These are phyloP conservation scores for Acomys russatus DNA, from an alignment of 2,797 vertebrate species.

Conservation along the genomic window DNA sequence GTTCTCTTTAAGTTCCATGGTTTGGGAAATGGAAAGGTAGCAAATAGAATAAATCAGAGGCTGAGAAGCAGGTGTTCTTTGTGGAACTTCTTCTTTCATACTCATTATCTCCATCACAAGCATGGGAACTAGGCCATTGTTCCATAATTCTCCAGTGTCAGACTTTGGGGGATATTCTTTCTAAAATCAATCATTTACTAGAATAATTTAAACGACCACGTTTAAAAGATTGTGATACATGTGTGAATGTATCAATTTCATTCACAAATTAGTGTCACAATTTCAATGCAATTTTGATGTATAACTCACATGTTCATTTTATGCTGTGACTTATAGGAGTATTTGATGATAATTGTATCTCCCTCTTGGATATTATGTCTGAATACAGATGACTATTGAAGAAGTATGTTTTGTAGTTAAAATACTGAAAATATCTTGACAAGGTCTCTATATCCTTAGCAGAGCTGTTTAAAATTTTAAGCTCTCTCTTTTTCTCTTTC, in stretches of 20 bases:
- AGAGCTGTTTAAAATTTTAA: neutral
- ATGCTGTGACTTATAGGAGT: neutral
- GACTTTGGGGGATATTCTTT: neutral
- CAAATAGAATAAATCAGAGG: neutral
- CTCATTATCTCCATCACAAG: neutral
- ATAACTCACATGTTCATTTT: neutral
- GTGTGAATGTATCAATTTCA: neutral
- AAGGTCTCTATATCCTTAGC: neutral
- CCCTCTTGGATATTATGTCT: neutral
- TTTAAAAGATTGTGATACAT: neutral
- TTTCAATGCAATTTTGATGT: neutral
- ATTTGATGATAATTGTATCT: neutral
- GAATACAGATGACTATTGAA: neutral
- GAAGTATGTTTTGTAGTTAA: neutral
- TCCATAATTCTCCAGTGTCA: neutral
- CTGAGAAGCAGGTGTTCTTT: neutral
- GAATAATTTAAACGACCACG: neutral
- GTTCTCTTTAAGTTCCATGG: neutral
- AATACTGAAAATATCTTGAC: neutral
- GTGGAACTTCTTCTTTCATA: neutral
- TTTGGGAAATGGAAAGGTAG: neutral
- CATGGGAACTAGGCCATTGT: neutral
- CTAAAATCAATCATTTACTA: neutral
- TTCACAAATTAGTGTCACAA: neutral
- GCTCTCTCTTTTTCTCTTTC: neutral